Conservation (phyloP, 2,797 vertebrate species). For the Sebastolobus altivelis region DNA sequence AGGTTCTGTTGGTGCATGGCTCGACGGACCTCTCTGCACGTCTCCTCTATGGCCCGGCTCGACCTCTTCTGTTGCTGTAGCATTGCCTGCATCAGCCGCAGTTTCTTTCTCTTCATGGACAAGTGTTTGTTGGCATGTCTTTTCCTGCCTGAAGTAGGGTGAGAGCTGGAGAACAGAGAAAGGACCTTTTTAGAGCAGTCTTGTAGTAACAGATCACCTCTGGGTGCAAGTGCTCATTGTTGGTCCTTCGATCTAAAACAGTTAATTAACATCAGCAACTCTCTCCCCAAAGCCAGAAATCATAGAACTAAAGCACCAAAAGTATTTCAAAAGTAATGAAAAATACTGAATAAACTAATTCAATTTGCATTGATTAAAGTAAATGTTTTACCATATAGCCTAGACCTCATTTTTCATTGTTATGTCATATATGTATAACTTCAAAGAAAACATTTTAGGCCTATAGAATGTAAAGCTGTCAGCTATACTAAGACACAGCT, state of each 20-base stretch:
- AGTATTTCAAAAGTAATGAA: not conserved
- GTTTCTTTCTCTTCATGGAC: slow-evolving; percentile 89
- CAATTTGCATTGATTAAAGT: not conserved
- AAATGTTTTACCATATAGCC: not conserved
- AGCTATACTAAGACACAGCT: not conserved
- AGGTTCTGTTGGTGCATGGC: slow-evolving; percentile 97
- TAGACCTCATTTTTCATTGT: not conserved
- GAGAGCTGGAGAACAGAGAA: slow-evolving; percentile 72
- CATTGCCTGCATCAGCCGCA: slow-evolving; percentile 95
- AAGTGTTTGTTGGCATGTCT: slow-evolving; percentile 83
- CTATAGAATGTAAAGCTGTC: not conserved
- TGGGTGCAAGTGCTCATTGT: not conserved
- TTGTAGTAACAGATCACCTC: not conserved
- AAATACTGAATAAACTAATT: not conserved
- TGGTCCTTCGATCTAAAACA: not conserved
- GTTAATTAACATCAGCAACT: not conserved
- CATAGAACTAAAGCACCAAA: not conserved
- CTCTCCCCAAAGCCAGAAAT: not conserved
- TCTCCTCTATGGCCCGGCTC: slow-evolving; percentile 94
- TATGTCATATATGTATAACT: not conserved
- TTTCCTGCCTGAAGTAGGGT: slow-evolving; percentile 85
- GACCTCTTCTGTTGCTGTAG: slow-evolving; percentile 93
- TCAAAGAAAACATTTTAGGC: not conserved
- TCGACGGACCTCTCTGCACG: slow-evolving; percentile 93
- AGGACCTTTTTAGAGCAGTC: not conserved